phyloP scores from a whole-genome alignment of 2,113 vertebrate genomes.

The Marcusenius ussheri region DNA sequence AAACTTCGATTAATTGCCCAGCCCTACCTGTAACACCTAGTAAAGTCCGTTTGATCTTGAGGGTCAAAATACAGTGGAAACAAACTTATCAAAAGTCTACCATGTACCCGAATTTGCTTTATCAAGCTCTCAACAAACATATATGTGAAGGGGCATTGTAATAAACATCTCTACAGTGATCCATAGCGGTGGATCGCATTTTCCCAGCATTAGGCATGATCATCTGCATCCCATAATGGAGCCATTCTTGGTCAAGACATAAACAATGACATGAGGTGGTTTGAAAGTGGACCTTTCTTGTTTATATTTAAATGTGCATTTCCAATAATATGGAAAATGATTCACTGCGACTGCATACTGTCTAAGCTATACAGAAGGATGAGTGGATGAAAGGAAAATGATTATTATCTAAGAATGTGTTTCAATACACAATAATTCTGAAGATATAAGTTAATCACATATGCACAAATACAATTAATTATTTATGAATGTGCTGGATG shows the following conservation, averaged over 20 bases:
- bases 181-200: not conserved
- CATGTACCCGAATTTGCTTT: not conserved
- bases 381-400: not conserved
- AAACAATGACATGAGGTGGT: not conserved
- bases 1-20: not conserved
- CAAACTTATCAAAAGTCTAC: not conserved
- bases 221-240: not conserved
- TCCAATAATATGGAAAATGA: not conserved
- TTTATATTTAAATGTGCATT: not conserved
- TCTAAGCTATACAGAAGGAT: not conserved
- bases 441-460: not conserved
- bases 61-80: not conserved
- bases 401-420: not conserved
- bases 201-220: not conserved
- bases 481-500: not conserved
- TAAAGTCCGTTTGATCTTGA: not conserved
- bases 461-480: not conserved
- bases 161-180: not conserved
- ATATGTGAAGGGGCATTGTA: not conserved
- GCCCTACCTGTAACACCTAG: not conserved
- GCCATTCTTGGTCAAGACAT: not conserved
- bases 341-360: not conserved
- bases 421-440: not conserved
- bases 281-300: not conserved
- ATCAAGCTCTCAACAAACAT: not conserved